phyloP scores from a whole-genome alignment of 2,113 vertebrate species.

The Recurvirostra avosetta region DNA sequence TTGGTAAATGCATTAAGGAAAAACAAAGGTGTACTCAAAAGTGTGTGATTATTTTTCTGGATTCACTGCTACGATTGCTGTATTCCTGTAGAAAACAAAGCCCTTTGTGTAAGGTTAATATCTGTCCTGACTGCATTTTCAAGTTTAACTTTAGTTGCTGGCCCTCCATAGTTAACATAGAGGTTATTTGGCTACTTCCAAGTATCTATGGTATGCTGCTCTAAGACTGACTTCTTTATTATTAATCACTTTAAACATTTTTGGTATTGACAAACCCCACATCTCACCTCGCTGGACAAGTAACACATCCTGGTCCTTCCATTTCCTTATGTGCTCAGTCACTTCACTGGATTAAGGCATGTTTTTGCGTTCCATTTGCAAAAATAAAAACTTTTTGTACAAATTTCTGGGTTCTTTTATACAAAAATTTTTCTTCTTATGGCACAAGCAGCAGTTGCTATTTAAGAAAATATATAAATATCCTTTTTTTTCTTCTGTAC shows the following conservation, averaged over 20 bases:
- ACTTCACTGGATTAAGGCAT: conserved; percentile 92
- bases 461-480: conserved; percentile 99
- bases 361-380: conserved; percentile 85
- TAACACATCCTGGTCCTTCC: conserved; percentile 72
- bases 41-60: background rate
- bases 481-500: conserved; percentile 84
- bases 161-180: conserved; percentile 55
- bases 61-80: conserved; percentile 39
- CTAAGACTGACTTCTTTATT: conserved; percentile 47
- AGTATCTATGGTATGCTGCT: conserved; percentile 69
- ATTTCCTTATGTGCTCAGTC: conserved; percentile 70
- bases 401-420: conserved; percentile 82
- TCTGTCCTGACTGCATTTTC: conserved; percentile 41
- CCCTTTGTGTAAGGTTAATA: conserved; percentile 63
- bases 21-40: background rate
- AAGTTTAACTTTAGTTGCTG: conserved; percentile 61
- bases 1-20: background rate
- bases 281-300: conserved; percentile 60
- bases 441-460: conserved; percentile 91
- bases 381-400: conserved; percentile 90
- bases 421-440: conserved; percentile 86
- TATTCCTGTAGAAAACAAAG: conserved; percentile 69
- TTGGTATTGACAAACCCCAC: conserved; percentile 82
- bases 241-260: conserved; percentile 76
- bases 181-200: conserved; percentile 70